These are phyloP conservation scores for Pangasianodon hypophthalmus DNA, from an alignment of 2,113 vertebrate genomes.

Conservation along the genomic window DNA sequence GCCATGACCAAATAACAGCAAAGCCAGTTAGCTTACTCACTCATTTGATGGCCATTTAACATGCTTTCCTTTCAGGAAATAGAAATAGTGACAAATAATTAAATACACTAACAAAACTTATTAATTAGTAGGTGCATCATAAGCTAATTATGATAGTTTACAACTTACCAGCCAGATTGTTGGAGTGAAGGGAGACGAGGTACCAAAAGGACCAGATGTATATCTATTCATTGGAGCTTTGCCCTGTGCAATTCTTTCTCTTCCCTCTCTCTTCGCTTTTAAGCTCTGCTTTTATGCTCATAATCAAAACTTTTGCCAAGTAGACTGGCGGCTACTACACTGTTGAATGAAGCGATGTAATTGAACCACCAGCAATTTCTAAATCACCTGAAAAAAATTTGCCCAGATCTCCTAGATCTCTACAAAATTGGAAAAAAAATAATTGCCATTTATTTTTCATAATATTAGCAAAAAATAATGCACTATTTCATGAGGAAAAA, in stretches of 20 bases:
- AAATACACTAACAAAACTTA: neutral
- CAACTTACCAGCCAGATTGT: neutral
- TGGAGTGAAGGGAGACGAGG: neutral
- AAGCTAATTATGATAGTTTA: neutral
- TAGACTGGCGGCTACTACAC: neutral
- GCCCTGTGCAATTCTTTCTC: neutral
- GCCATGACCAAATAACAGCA: neutral
- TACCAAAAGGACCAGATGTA: neutral
- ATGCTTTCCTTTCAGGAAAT: neutral
- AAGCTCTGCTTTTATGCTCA: neutral
- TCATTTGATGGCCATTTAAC: neutral
- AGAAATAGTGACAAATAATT: neutral
- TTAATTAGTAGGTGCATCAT: neutral
- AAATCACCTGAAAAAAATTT: neutral
- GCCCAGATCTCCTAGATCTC: neutral
- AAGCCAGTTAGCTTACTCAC: neutral
- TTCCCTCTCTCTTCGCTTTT: neutral
- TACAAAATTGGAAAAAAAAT: neutral
- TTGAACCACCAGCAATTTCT: neutral
- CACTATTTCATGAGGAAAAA: neutral
- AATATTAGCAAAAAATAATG: neutral
- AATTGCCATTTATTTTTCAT: neutral
- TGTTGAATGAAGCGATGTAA: neutral
- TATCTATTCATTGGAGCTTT: neutral
- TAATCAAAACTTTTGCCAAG: neutral